These are phyloP conservation scores for Arothron firmamentum DNA, from an alignment of 2,113 vertebrate species.

Conservation along the genomic window DNA sequence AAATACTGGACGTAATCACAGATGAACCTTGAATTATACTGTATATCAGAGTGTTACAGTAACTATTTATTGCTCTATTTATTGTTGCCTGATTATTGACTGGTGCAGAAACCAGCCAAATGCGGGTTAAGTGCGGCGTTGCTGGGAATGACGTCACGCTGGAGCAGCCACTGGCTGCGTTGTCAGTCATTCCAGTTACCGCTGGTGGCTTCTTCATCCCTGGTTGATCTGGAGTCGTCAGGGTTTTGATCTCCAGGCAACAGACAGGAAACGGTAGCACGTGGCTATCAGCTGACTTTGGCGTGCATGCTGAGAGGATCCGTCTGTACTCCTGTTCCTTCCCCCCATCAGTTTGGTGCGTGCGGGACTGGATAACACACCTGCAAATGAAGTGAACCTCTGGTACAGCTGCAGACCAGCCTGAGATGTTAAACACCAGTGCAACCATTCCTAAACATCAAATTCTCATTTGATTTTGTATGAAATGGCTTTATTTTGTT, in stretches of 20 bases:
- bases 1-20: slow-evolving; percentile 60
- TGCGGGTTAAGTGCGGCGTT: slow-evolving; percentile 12
- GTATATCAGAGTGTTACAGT: slow-evolving; percentile 59
- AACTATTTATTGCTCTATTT: slow-evolving; percentile 62
- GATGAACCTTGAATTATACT: slow-evolving; percentile 52
- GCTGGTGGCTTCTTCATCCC: slow-evolving; percentile 40
- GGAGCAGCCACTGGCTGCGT: slow-evolving; percentile 3
- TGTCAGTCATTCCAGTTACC: slow-evolving; percentile 28
- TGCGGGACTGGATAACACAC: neutral
- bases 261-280: neutral
- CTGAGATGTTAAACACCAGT: neutral
- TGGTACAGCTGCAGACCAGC: neutral
- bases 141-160: neutral
- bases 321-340: neutral
- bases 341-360: neutral
- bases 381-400: neutral
- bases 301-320: slow-evolving; percentile 16
- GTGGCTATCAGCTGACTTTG: neutral
- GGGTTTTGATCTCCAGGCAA: slow-evolving; percentile 4
- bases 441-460: neutral
- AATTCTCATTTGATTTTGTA: slow-evolving; percentile 59
- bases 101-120: slow-evolving; percentile 5
- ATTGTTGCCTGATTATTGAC: slow-evolving; percentile 50
- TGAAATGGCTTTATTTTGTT: slow-evolving; percentile 59
- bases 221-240: neutral